Percentiles rank a stretch among this genome's conserved stretches.
Conservation (phyloP, 2,888 invertebrate genomes). For the Temnothorax rugatulus region DNA sequence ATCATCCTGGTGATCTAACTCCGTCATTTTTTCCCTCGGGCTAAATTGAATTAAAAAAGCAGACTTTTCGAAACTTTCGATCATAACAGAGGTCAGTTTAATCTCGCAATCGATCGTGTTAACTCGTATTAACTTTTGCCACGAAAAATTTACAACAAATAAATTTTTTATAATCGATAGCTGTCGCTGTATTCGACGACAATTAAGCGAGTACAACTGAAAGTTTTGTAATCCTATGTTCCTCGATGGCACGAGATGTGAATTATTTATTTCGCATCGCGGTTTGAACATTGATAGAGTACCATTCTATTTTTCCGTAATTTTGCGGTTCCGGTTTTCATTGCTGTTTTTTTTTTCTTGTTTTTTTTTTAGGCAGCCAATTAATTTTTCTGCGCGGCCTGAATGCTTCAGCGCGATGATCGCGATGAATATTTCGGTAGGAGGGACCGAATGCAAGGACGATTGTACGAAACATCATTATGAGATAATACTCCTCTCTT, state of each 20-base stretch:
- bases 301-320: conserved; percentile 29
- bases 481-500: not conserved
- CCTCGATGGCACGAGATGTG: not conserved
- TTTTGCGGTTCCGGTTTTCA: conserved; percentile 5
- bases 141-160: not conserved
- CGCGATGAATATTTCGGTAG: conserved; percentile 11
- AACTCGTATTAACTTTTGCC: not conserved
- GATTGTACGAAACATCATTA: not conserved
- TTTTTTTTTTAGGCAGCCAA: not conserved
- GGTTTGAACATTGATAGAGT: conserved; percentile 36
- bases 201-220: conserved; percentile 24
- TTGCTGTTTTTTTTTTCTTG: not conserved
- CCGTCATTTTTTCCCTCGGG: not conserved
- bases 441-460: not conserved
- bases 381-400: conserved; percentile 26
- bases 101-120: not conserved
- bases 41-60: not conserved
- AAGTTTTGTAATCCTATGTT: conserved; percentile 24
- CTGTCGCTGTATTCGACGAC: not conserved
- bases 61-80: not conserved
- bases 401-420: conserved; percentile 6
- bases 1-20: not conserved
- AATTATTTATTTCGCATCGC: conserved; percentile 47
- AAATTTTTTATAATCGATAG: conserved; percentile 7
- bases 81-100: too few relatives aligned